phyloP scores from a whole-genome alignment of 2,888 invertebrate species.

The Operophtera brumata region DNA sequence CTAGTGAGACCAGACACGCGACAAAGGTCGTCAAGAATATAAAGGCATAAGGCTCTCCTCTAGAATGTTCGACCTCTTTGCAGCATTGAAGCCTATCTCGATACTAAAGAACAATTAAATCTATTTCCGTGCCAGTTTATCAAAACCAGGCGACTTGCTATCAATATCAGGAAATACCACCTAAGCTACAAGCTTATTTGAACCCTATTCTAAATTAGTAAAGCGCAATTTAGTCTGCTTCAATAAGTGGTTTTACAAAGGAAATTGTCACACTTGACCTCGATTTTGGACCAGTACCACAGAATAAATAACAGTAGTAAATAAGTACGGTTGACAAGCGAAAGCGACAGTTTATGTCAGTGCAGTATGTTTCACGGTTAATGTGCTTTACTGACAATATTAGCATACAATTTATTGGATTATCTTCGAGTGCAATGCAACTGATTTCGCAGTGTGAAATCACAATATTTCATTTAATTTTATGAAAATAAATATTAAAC shows the following conservation, averaged over 20 bases:
- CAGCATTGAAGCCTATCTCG: constrained; percentile 13
- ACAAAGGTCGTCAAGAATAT: not conserved
- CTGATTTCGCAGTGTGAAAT: not conserved
- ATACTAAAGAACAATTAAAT: constrained; percentile 26
- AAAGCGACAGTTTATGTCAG: constrained; percentile 29
- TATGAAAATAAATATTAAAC: not conserved
- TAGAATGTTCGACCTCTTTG: constrained; percentile 11
- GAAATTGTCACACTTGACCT: constrained; percentile 55
- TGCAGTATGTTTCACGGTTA: constrained; percentile 28
- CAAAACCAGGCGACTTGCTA: constrained; percentile 12
- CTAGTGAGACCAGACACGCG: not conserved
- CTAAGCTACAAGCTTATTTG: constrained; percentile 12
- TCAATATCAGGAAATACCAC: constrained; percentile 15
- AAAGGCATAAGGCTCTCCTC: not conserved
- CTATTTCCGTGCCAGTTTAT: constrained; percentile 28
- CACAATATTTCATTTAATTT: not conserved
- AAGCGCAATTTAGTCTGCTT: constrained; percentile 11
- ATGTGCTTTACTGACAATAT: constrained; percentile 23
- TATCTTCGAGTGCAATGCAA: not conserved
- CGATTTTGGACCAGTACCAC: constrained; percentile 31
- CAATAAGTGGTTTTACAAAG: constrained; percentile 15
- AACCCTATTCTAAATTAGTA: constrained; percentile 25
- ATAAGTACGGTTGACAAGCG: constrained; percentile 29
- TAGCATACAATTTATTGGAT: constrained; percentile 25
- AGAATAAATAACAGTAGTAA: constrained; percentile 35